These are phyloP conservation scores for Chrysina gloriosa DNA, from an alignment of 2,888 invertebrate genomes.

Conservation along the genomic window DNA sequence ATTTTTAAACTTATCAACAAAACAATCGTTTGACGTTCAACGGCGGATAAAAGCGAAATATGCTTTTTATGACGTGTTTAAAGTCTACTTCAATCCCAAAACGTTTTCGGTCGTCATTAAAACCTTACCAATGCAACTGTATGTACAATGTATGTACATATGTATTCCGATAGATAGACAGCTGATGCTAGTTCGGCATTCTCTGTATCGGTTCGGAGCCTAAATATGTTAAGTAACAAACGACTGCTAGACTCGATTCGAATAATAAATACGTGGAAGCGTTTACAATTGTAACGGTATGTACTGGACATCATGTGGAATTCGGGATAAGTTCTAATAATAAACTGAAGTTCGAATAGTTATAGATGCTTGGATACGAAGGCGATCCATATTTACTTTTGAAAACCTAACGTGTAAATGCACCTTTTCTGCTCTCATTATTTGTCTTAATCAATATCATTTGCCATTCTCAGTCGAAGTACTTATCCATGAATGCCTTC, in stretches of 20 bases:
- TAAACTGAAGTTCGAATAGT: conserved; percentile 21
- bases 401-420: too few species aligned
- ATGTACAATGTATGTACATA: background rate
- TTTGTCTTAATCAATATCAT: too few species aligned
- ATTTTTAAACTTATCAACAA: conserved; percentile 5
- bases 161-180: background rate
- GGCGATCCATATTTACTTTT: too few species aligned
- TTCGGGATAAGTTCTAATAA: conserved; percentile 47
- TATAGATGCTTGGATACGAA: too few species aligned
- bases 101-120: conserved; percentile 44
- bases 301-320: conserved; percentile 48
- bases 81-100: conserved; percentile 45
- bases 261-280: conserved; percentile 46
- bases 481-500: too few species aligned
- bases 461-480: too few species aligned
- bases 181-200: too few species aligned
- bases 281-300: too few species aligned
- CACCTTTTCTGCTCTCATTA: too few species aligned
- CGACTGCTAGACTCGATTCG: conserved; percentile 34
- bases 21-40: conserved; percentile 15
- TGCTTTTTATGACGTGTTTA: conserved; percentile 31
- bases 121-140: conserved; percentile 41
- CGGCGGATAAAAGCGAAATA: conserved; percentile 8
- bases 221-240: conserved; percentile 36
- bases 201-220: conserved; percentile 39